Conservation (phyloP, 2,888 invertebrate genomes). For the Mythimna impura region DNA sequence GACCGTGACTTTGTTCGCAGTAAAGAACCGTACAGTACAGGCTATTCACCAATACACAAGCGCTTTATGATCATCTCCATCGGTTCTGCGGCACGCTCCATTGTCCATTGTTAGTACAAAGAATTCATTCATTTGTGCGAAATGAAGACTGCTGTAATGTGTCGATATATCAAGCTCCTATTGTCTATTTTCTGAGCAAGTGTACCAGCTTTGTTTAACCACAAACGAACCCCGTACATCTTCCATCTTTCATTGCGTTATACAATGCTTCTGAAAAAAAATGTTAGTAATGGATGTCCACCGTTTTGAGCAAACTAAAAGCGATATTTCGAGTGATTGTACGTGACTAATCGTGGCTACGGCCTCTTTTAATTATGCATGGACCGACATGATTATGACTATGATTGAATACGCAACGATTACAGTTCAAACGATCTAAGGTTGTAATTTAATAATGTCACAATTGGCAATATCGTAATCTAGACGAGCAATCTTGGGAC, state of each 20-base stretch:
- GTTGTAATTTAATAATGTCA: conserved; percentile 39
- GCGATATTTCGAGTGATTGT: conserved; percentile 60
- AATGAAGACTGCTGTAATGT: conserved; percentile 74
- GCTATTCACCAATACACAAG: conserved; percentile 48
- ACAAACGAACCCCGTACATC: conserved; percentile 55
- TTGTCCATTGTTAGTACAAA: conserved; percentile 84
- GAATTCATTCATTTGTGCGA: conserved; percentile 83
- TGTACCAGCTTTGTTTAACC: conserved; percentile 46
- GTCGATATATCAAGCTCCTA: conserved; percentile 73
- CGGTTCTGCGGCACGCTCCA: conserved; percentile 73
- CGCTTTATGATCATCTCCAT: conserved; percentile 60
- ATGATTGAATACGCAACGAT: conserved; percentile 66
- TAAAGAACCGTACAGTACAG: conserved; percentile 31
- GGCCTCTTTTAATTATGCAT: conserved; percentile 71
- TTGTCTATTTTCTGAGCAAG: conserved; percentile 70
- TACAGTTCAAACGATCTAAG: conserved; percentile 34
- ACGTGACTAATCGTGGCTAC: conserved; percentile 74
- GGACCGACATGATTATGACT: conserved; percentile 68
- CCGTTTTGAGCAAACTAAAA: conserved; percentile 56
- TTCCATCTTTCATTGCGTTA: conserved; percentile 50
- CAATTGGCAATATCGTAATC: conserved; percentile 21
- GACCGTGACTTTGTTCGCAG: conserved; percentile 60
- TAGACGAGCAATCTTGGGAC: conserved; percentile 3
- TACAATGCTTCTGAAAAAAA: conserved; percentile 54
- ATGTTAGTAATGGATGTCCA: conserved; percentile 54